phyloP scores from a whole-genome alignment of 2,797 vertebrate species.

The Xyrichtys novacula region DNA sequence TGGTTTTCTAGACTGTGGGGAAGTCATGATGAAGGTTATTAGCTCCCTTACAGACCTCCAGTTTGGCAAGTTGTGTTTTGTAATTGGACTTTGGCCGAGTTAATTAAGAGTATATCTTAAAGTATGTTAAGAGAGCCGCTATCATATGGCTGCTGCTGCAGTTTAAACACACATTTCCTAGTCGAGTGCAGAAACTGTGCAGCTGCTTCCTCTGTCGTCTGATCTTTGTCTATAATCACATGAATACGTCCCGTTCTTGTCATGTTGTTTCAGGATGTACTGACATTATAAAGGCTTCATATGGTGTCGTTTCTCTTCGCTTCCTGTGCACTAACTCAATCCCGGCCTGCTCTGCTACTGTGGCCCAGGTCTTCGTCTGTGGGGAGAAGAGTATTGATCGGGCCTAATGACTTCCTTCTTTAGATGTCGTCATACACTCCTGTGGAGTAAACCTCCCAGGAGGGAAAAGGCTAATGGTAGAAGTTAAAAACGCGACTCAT shows the following conservation, averaged over 20 bases:
- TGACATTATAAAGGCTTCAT: constrained; percentile 56
- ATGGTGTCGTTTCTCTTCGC: constrained; percentile 25
- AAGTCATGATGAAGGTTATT: constrained; percentile 15
- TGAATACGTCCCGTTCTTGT: constrained; percentile 35
- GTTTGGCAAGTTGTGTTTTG: constrained; percentile 19
- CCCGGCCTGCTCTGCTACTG: constrained; percentile 25
- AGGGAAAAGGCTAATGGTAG: constrained; percentile 19
- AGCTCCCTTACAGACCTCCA: constrained; percentile 4
- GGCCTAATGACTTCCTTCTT: constrained; percentile 67
- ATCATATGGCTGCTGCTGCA: constrained; percentile 27
- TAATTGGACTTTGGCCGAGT: constrained; percentile 9
- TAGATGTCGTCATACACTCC: constrained; percentile 55
- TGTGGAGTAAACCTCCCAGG: constrained; percentile 32
- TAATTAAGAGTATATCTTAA: constrained; percentile 56
- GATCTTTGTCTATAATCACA: constrained; percentile 35
- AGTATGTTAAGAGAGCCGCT: constrained; percentile 14
- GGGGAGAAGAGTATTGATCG: constrained; percentile 63
- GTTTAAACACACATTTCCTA: neutral
- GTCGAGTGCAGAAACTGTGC: constrained; percentile 5
- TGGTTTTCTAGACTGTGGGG: constrained; percentile 12
- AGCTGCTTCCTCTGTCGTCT: constrained; percentile 37
- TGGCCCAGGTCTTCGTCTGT: constrained; percentile 27
- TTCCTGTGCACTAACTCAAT: constrained; percentile 28
- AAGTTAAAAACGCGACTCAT: constrained; percentile 16
- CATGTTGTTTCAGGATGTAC: constrained; percentile 43